Percentiles rank a stretch among this genome's conserved stretches.
Evolutionary conservation across 1,140 invertebrate species (phyloP).

Genomic region (Drosophila biarmipes): DNA sequence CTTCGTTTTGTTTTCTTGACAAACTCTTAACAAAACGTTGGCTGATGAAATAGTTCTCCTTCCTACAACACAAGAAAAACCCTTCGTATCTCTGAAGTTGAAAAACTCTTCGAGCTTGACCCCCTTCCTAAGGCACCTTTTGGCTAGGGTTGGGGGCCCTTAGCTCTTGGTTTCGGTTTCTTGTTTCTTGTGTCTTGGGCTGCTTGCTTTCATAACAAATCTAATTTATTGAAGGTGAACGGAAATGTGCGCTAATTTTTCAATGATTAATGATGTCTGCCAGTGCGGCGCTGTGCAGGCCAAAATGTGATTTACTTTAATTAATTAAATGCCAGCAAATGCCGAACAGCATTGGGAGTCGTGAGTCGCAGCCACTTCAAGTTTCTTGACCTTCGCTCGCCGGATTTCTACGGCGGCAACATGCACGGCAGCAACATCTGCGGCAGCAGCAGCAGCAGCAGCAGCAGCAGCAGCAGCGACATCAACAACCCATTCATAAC

Average conservation of each 20-base stretch:
- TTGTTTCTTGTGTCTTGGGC: background rate
- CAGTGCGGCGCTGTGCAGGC: conserved; percentile 35
- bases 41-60: background rate
- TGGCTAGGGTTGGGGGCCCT: conserved; percentile 3
- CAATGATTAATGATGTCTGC: conserved; percentile 69
- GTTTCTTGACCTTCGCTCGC: conserved; percentile 74
- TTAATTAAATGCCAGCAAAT: conserved; percentile 66
- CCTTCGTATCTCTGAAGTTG: background rate
- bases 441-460: background rate
- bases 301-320: conserved; percentile 75
- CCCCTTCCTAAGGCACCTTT: background rate
- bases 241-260: conserved; percentile 78
- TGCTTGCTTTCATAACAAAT: conserved; percentile 59
- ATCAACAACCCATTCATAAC: conserved; percentile 64
- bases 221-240: conserved; percentile 80
- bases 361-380: conserved; percentile 40
- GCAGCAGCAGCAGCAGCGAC: conserved; percentile 2
- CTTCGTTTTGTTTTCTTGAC: too few species aligned
- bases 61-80: background rate
- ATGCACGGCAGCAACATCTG: background rate
- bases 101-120: conserved; percentile 21
- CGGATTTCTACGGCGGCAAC: conserved; percentile 50
- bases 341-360: conserved; percentile 22
- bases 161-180: conserved; percentile 17
- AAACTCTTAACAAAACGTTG: background rate